Conservation (phyloP, 2,888 invertebrate genomes). For the Megalurothrips usitatus region DNA sequence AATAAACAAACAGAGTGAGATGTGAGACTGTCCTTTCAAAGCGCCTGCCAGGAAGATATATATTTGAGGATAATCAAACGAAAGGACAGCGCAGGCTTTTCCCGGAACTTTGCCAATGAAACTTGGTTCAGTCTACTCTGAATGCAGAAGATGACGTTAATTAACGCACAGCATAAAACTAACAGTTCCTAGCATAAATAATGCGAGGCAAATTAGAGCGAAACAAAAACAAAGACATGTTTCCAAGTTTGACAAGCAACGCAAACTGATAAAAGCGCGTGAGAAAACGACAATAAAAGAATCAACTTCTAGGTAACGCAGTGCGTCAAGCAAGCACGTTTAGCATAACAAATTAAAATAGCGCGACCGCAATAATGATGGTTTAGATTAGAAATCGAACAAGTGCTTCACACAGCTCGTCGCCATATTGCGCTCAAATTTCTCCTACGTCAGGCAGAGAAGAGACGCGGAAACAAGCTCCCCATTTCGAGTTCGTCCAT, state of each 20-base stretch:
- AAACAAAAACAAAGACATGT: conserved; percentile 17
- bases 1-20: not conserved
- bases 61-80: not conserved
- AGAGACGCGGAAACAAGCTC: not conserved
- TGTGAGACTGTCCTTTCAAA: not conserved
- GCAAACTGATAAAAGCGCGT: not conserved
- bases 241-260: not conserved
- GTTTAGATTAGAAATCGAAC: not conserved
- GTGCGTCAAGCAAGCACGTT: not conserved
- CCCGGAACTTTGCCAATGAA: not conserved
- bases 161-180: not conserved
- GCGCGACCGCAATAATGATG: not conserved
- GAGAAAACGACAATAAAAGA: not conserved
- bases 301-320: not conserved
- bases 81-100: not conserved
- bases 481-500: too few species aligned
- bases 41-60: not conserved
- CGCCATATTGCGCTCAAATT: not conserved
- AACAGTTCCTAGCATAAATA: not conserved
- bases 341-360: not conserved
- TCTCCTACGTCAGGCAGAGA: not conserved
- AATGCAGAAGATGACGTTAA: not conserved
- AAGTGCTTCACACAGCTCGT: not conserved
- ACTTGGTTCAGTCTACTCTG: not conserved
- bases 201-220: not conserved